These are phyloP conservation scores for Crocidura indochinensis DNA, from an alignment of 2,797 vertebrate species.

Conservation along the genomic window DNA sequence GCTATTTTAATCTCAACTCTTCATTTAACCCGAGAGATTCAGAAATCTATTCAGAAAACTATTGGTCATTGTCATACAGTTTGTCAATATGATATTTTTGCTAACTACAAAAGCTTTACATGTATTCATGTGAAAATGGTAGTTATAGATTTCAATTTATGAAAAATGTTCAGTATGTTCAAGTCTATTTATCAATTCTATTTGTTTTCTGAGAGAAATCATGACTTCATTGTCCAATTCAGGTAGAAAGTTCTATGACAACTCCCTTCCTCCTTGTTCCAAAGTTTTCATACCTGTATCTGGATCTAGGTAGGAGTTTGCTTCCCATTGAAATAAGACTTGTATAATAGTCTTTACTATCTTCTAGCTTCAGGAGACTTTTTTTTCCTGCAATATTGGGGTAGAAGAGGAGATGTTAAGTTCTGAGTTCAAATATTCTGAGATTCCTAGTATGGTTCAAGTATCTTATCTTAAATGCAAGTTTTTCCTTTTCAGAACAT, in stretches of 20 bases:
- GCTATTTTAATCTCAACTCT: constrained; percentile 6
- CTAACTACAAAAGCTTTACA: constrained; percentile 22
- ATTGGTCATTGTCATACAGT: background rate
- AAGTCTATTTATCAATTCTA: background rate
- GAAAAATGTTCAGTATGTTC: background rate
- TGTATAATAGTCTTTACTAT: background rate
- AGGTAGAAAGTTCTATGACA: background rate
- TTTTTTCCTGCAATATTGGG: background rate
- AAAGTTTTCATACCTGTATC: background rate
- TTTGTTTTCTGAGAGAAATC: constrained; percentile 8
- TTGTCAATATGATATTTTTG: constrained; percentile 27
- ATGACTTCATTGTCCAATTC: constrained; percentile 17
- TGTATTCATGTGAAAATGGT: background rate
- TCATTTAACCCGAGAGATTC: constrained; percentile 21
- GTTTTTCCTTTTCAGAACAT: background rate
- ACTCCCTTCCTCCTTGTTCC: background rate
- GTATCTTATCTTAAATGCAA: background rate
- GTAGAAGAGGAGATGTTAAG: background rate
- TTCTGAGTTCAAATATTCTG: constrained; percentile 33
- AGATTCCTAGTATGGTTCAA: background rate
- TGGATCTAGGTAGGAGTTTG: background rate
- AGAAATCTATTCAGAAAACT: constrained; percentile 54
- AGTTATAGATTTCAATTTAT: constrained; percentile 58
- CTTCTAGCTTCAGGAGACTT: background rate
- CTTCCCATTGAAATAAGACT: background rate